These are phyloP conservation scores for Anguilla obscura DNA, from an alignment of 2,797 vertebrate genomes.

Conservation along the genomic window DNA sequence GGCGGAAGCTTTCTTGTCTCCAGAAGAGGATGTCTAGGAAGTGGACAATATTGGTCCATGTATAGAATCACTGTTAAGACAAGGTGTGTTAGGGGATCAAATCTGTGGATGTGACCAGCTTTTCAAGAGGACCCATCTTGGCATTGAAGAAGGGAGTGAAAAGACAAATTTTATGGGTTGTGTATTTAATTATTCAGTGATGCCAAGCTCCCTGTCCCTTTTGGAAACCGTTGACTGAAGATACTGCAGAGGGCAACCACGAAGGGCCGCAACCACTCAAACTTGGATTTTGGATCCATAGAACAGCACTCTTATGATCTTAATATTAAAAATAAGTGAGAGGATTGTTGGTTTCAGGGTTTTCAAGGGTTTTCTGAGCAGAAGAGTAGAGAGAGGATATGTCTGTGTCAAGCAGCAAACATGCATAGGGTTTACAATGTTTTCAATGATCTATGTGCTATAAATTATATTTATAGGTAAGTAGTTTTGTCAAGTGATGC, in stretches of 20 bases:
- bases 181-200: background rate
- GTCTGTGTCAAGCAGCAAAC: background rate
- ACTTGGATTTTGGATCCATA: background rate
- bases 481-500: background rate
- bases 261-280: background rate
- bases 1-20: background rate
- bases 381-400: background rate
- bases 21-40: background rate
- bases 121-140: background rate
- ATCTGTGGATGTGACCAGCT: background rate
- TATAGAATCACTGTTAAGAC: background rate
- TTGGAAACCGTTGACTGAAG: background rate
- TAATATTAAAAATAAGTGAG: background rate
- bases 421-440: background rate
- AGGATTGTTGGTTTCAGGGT: background rate
- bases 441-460: background rate
- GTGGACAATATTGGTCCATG: background rate
- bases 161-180: background rate
- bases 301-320: background rate
- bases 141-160: background rate
- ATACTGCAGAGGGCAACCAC: conserved; percentile 4
- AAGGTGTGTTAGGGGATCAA: background rate
- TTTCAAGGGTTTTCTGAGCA: background rate
- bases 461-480: background rate
- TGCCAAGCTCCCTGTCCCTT: background rate